Evolutionary conservation across 2,888 invertebrate species (phyloP).

Genomic region (Omphaloscelis lunosa): DNA sequence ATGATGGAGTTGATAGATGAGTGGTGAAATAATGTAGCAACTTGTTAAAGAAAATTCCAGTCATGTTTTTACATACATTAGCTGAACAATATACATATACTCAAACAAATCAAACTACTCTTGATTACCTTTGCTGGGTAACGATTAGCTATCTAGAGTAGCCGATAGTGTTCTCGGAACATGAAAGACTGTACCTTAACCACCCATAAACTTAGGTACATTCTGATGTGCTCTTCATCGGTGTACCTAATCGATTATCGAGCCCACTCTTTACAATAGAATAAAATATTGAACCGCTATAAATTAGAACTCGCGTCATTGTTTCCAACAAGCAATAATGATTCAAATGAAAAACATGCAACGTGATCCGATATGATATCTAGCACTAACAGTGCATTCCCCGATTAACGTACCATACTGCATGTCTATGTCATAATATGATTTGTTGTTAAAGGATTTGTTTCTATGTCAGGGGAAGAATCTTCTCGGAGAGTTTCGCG

Average conservation of each 20-base stretch:
- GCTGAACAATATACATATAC: slow-evolving; percentile 10
- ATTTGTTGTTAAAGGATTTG: slow-evolving; percentile 50
- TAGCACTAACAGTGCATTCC: slow-evolving; percentile 45
- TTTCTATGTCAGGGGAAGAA: too few species aligned
- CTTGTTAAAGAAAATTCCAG: slow-evolving; percentile 34
- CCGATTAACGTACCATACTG: slow-evolving; percentile 43
- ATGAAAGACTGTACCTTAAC: background rate
- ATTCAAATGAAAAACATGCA: slow-evolving; percentile 47
- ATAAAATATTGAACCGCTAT: background rate
- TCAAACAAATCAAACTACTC: slow-evolving; percentile 6
- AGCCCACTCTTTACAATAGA: background rate
- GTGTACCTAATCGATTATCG: background rate
- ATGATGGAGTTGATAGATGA: slow-evolving; percentile 31
- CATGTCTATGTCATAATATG: slow-evolving; percentile 42
- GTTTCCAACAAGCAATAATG: slow-evolving; percentile 16
- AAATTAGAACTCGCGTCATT: slow-evolving; percentile 2
- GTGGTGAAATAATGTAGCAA: slow-evolving; percentile 21
- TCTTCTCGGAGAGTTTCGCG: too few species aligned
- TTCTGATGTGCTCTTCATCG: background rate
- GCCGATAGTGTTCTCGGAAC: background rate
- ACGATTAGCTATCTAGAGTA: slow-evolving; percentile 5
- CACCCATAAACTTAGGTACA: background rate
- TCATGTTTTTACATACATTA: slow-evolving; percentile 24
- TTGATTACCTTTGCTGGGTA: background rate
- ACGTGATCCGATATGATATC: slow-evolving; percentile 55